phyloP scores from a whole-genome alignment of 2,113 vertebrate genomes.

The Serinus canaria region DNA sequence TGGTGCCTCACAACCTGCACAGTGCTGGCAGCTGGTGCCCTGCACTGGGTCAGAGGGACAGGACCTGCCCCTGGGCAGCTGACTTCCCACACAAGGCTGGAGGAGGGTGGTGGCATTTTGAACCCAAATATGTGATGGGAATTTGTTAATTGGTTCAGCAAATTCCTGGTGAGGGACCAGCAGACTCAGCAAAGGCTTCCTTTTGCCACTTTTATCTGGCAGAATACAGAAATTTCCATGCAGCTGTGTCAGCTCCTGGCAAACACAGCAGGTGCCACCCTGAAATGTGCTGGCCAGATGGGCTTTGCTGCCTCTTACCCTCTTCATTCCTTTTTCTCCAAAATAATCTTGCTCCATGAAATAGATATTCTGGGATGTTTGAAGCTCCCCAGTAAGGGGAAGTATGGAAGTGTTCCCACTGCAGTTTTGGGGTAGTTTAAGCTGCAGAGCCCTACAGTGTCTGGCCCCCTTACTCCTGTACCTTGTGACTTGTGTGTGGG shows the following conservation, averaged over 20 bases:
- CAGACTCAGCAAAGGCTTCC: background rate
- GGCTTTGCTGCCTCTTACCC: fast-evolving
- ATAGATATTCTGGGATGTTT: background rate
- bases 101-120: background rate
- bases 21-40: background rate
- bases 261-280: background rate
- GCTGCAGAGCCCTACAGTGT: background rate
- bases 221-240: background rate
- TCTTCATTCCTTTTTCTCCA: background rate
- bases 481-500: background rate
- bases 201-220: background rate
- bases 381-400: background rate
- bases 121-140: background rate
- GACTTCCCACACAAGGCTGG: background rate
- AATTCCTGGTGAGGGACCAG: background rate
- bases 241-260: background rate
- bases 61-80: background rate
- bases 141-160: background rate
- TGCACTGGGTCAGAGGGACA: fast-evolving
- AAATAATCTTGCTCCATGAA: background rate
- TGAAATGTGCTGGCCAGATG: background rate
- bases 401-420: background rate
- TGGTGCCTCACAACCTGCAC: fast-evolving
- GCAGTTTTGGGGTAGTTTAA: background rate
- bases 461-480: background rate